Evolutionary conservation across 2,888 invertebrate species (phyloP).

Genomic region (Macrosoma leucophasiata): DNA sequence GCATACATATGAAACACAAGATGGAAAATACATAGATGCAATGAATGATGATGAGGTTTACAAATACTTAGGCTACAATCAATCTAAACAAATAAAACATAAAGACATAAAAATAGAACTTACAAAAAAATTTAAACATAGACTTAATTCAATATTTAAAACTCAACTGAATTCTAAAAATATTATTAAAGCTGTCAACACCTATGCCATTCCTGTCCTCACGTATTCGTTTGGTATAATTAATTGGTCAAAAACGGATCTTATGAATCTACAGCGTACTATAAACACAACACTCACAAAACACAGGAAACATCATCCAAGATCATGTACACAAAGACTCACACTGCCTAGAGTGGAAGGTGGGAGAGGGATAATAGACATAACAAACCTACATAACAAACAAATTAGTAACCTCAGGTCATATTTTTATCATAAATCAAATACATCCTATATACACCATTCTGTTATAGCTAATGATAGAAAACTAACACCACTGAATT

Average conservation of each 20-base stretch:
- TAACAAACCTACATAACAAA: conserved; percentile 9
- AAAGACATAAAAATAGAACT: conserved; percentile 15
- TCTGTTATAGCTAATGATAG: not conserved
- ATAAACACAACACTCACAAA: conserved; percentile 12
- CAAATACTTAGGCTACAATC: not conserved
- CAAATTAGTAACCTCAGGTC: conserved; percentile 11
- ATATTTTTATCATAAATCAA: conserved; percentile 7
- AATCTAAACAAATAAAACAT: not conserved
- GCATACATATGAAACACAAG: conserved; percentile 1
- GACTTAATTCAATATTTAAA: not conserved
- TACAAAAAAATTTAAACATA: conserved; percentile 5
- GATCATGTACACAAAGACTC: conserved; percentile 1
- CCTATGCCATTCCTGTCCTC: not conserved
- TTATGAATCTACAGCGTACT: not conserved
- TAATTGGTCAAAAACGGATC: not conserved
- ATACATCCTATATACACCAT: not conserved
- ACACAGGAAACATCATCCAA: conserved; percentile 11
- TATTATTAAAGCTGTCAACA: not conserved
- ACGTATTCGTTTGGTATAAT: conserved; percentile 25
- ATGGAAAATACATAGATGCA: conserved; percentile 8
- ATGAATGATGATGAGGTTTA: conserved; percentile 3
- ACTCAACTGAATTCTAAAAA: not conserved
- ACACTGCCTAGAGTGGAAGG: conserved; percentile 1
- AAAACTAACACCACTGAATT: conserved; percentile 1
- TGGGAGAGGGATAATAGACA: conserved; percentile 14